These are phyloP conservation scores for Thereva nobilitata DNA, from an alignment of 2,888 invertebrate species.

Conservation along the genomic window DNA sequence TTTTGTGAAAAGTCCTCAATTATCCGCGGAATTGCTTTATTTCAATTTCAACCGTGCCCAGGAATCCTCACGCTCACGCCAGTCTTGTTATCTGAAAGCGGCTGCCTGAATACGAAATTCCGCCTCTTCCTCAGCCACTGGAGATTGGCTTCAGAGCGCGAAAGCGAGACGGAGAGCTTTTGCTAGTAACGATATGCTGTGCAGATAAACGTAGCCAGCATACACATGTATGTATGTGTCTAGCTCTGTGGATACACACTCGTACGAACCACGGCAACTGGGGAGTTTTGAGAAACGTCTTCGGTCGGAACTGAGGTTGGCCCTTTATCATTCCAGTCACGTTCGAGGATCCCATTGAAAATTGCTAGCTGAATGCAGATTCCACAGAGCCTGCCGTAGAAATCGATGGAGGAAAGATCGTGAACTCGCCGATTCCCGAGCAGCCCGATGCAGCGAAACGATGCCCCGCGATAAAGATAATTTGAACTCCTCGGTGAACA, in stretches of 20 bases:
- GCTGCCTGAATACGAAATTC: slow-evolving; percentile 31
- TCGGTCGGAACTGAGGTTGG: slow-evolving; percentile 1
- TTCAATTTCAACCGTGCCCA: slow-evolving; percentile 9
- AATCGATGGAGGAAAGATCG: slow-evolving; percentile 36
- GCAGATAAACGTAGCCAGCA: no score
- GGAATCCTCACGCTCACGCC: slow-evolving; percentile 23
- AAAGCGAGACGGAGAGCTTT: slow-evolving; percentile 9
- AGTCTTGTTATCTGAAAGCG: slow-evolving; percentile 21
- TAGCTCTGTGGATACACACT: not conserved
- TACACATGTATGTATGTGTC: not conserved
- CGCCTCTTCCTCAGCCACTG: slow-evolving; percentile 25
- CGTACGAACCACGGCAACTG: not conserved
- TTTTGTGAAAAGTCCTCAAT: no score
- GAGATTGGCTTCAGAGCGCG: not conserved
- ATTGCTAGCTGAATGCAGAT: slow-evolving; percentile 35
- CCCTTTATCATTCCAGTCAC: slow-evolving; percentile 39
- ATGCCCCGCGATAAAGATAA: slow-evolving; percentile 40
- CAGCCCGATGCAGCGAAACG: slow-evolving; percentile 6
- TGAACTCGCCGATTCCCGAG: slow-evolving; percentile 25
- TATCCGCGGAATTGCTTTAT: slow-evolving; percentile 19
- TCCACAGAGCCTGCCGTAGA: slow-evolving; percentile 11
- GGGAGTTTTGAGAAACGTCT: not conserved
- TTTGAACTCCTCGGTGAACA: slow-evolving; percentile 37
- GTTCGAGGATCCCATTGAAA: slow-evolving; percentile 39
- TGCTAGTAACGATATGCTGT: not conserved